Base-by-base conservation (phyloP, 2,888 invertebrate genomes). In the Pseudococcus viburni region DNA sequence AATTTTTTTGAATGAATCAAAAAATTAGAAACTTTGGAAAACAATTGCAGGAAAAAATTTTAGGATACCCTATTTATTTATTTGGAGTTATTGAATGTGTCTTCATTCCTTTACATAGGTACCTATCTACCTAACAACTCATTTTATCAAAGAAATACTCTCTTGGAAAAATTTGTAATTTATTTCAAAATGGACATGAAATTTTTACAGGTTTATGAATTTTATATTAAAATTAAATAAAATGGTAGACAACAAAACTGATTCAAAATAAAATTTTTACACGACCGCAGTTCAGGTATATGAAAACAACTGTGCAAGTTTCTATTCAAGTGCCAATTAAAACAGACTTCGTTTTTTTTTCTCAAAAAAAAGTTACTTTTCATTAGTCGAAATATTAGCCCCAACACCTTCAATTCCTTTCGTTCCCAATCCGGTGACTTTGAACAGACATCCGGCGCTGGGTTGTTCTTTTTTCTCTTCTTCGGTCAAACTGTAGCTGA, bases 401-500 rank as follows among this genome's bases (percentile, higher is more conserved):
- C 11, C 9, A 80, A 80, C 80, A 3, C 80, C 80, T n/a, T 39
- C 80, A 9, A 83, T 48, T 19, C 89, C 89, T 55, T 11, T 86
- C 4, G 85, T 85, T 11, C 89, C 89, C 12, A 89, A 83, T 39
- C 89, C 89, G 9, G 89, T 87, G 4, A 89, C 88, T 46, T 88
- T 86, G 46, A 92, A 93, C 1, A 93, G 90, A 0, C 92, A 93
- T 8, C 93, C 93, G 55, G 93, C 93, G 86, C 93, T 92, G 7
- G 91, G 90, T 64, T 90, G 89, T 6, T 92, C 92, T 89, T 92
- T 92, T 86, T 92, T 92, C 0, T 92, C 92, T 0, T 39, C 39
- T 46, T 68, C 64, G n/a, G 90, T 91, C 51, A 92, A 90, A 0
- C 92, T 93, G 0, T 91, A 89, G 3, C 91, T 91, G 84, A 94